These are phyloP conservation scores for Agraylea sexmaculata DNA, from an alignment of 1,140 invertebrate species.

Conservation along the genomic window DNA sequence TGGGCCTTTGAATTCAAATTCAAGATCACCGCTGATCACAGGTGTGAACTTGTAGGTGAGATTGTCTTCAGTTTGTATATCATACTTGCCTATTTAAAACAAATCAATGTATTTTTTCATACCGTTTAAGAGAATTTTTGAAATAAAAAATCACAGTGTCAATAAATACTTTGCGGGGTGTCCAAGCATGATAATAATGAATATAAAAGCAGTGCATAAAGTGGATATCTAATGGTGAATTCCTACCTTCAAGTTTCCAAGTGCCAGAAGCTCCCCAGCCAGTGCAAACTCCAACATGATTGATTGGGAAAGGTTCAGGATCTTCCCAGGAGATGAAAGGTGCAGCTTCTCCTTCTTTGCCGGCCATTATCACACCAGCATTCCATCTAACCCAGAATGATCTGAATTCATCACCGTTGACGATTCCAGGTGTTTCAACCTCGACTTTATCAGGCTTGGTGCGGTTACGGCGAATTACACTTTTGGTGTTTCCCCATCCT, in stretches of 20 bases:
- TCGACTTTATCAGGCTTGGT: slow-evolving; percentile 66
- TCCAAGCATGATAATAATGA: too few species aligned
- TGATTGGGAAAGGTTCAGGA: slow-evolving; percentile 53
- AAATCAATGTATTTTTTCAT: too few species aligned
- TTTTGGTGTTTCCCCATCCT: slow-evolving; percentile 72
- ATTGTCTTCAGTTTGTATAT: slow-evolving; percentile 42
- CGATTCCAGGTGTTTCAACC: slow-evolving; percentile 53
- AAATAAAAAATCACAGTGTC: too few species aligned
- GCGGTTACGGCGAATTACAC: slow-evolving; percentile 67
- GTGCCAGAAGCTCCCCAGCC: slow-evolving; percentile 73
- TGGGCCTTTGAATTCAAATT: slow-evolving; percentile 43
- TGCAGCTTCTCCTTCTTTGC: slow-evolving; percentile 53
- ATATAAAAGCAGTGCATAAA: too few species aligned
- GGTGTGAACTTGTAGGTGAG: slow-evolving; percentile 47
- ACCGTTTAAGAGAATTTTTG: too few species aligned
- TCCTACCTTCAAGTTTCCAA: slow-evolving; percentile 69
- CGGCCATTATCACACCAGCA: slow-evolving; percentile 52
- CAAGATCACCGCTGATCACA: slow-evolving; percentile 37
- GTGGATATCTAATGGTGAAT: neutral
- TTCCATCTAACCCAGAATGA: slow-evolving; percentile 76
- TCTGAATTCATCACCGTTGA: slow-evolving; percentile 57
- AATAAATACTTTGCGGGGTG: too few species aligned
- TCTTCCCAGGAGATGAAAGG: slow-evolving; percentile 61
- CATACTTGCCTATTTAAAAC: slow-evolving; percentile 45
- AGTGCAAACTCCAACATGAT: slow-evolving; percentile 68